phyloP scores from a whole-genome alignment of 2,888 invertebrate genomes.

The Parapristionchus giblindavisi region DNA sequence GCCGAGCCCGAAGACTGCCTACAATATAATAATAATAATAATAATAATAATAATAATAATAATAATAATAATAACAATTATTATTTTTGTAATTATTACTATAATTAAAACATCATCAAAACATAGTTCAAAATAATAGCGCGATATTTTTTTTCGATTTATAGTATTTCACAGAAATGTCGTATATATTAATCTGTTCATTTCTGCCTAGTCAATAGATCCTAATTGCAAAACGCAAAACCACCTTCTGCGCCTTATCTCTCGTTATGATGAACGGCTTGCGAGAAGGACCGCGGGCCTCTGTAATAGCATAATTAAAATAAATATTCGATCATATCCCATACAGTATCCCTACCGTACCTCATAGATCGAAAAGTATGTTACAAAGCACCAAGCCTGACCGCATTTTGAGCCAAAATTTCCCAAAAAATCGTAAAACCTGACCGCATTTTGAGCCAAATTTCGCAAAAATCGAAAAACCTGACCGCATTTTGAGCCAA shows the following conservation, averaged over 20 bases:
- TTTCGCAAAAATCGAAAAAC: no score
- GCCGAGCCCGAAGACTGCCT: constrained; percentile 84
- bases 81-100: no score
- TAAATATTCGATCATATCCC: background rate
- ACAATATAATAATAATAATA: background rate
- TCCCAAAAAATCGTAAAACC: no score
- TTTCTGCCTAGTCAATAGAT: background rate
- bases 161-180: background rate
- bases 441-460: no score
- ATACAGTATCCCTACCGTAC: constrained; percentile 5
- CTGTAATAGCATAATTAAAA: background rate
- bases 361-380: no score
- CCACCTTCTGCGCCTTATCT: constrained; percentile 80
- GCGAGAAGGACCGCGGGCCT: constrained; percentile 25
- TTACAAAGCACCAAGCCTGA: no score
- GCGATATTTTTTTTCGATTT: background rate
- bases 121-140: no score
- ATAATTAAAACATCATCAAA: no score
- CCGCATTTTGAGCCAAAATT: no score
- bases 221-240: background rate
- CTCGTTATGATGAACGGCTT: constrained; percentile 88
- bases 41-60: no score
- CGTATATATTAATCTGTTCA: background rate
- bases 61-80: no score
- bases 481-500: no score